phyloP scores from a whole-genome alignment of 2,888 invertebrate species.

The Lithophane semibrunnea region DNA sequence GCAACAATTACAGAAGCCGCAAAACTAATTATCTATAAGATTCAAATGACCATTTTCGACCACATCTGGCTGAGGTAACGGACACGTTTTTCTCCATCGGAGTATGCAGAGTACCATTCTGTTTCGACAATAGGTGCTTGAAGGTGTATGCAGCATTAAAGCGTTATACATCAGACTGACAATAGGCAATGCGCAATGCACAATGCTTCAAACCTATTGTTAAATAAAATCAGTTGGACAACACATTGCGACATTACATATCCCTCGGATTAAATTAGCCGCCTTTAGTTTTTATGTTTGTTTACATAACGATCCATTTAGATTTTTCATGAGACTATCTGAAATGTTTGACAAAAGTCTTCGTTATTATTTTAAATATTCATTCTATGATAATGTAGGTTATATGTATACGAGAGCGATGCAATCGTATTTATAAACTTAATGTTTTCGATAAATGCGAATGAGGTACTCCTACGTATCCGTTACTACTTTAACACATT shows the following conservation, averaged over 20 bases:
- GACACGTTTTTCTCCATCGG: constrained; percentile 1
- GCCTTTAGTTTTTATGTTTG: constrained; percentile 4
- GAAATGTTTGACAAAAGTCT: constrained; percentile 15
- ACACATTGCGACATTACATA: constrained; percentile 17
- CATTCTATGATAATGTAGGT: neutral
- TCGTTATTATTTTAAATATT: constrained; percentile 17
- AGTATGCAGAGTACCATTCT: constrained; percentile 9
- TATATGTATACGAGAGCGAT: neutral
- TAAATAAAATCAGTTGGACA: constrained; percentile 35
- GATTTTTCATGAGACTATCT: constrained; percentile 3
- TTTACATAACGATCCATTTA: constrained; percentile 17
- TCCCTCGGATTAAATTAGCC: constrained; percentile 5
- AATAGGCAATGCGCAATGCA: constrained; percentile 32
- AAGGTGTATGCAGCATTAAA: constrained; percentile 20
- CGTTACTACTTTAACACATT: neutral
- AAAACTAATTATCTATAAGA: no score
- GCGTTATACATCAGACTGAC: constrained; percentile 33
- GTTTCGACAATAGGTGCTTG: constrained; percentile 42
- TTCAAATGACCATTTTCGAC: no score
- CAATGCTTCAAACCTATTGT: constrained; percentile 38
- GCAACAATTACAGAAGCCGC: no score
- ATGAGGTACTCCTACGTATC: constrained; percentile 14
- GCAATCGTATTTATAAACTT: constrained; percentile 16
- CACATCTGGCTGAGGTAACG: no score
- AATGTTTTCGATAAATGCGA: constrained; percentile 20